phyloP scores from a whole-genome alignment of 2,888 invertebrate species.

The Drosophila macrospina region DNA sequence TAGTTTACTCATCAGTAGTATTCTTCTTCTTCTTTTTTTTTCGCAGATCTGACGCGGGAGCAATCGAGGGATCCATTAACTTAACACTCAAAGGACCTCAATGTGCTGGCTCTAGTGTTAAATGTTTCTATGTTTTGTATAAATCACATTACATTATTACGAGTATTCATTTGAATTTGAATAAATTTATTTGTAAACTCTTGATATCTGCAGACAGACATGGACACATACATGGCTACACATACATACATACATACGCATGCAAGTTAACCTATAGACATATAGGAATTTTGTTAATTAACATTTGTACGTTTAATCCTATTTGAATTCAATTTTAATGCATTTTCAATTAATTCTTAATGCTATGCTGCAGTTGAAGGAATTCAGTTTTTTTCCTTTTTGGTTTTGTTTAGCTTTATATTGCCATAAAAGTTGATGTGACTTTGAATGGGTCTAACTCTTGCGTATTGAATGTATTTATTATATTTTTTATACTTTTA shows the following conservation, averaged over 20 bases:
- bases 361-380: neutral
- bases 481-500: neutral
- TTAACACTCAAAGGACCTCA: conserved; percentile 5
- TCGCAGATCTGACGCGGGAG: conserved; percentile 4
- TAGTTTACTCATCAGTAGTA: neutral
- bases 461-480: neutral
- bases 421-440: neutral
- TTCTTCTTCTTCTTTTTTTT: neutral
- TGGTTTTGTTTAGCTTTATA: neutral
- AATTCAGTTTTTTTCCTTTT: no score
- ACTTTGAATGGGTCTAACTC: conserved; percentile 8
- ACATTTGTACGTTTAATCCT: conserved; percentile 22
- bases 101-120: conserved; percentile 1
- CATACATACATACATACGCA: conserved; percentile 9
- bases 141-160: conserved; percentile 24
- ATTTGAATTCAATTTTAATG: conserved; percentile 21
- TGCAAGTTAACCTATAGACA: conserved; percentile 21
- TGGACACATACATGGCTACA: neutral
- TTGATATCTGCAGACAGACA: conserved; percentile 10
- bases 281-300: conserved; percentile 33
- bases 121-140: neutral
- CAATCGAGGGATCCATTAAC: neutral
- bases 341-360: conserved; percentile 10
- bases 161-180: conserved; percentile 4
- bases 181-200: conserved; percentile 4